A percentile compares a stretch with the other conserved stretches of the same genome.
Evolutionary conservation across 2,797 vertebrate genomes (phyloP).

Genomic region (Macrochelys suwanniensis): DNA sequence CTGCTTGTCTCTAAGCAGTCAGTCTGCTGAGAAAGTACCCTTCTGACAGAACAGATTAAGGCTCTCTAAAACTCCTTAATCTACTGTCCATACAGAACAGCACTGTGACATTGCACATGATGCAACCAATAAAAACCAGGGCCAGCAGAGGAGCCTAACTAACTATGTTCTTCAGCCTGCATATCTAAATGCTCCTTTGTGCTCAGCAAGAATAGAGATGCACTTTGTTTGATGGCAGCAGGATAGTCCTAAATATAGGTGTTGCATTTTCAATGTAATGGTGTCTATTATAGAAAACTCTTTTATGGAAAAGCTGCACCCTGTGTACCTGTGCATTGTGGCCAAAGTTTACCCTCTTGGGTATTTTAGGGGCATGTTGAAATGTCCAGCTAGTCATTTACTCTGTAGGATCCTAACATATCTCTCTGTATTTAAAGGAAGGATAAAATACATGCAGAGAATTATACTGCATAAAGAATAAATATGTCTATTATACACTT

Average conservation of each 20-base stretch:
- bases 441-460: background rate
- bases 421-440: background rate
- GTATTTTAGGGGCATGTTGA: background rate
- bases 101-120: fast-evolving
- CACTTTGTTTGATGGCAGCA: fast-evolving
- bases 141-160: background rate
- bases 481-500: background rate
- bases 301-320: background rate
- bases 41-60: constrained; percentile 66
- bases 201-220: background rate
- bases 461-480: background rate
- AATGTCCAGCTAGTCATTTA: background rate
- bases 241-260: background rate
- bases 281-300: background rate
- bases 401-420: background rate
- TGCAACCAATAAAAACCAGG: constrained; percentile 2
- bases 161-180: fast-evolving
- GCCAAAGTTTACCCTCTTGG: background rate
- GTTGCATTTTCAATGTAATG: background rate
- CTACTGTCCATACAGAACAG: constrained; percentile 11
- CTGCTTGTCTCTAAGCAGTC: constrained; percentile 46
- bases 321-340: background rate
- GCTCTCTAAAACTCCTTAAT: constrained; percentile 59
- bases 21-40: constrained; percentile 29
- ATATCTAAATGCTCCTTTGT: background rate